phyloP scores from a whole-genome alignment of 30 jellyfish, hydroid and myxozoan genomes.

The Aurelia coerulea region DNA sequence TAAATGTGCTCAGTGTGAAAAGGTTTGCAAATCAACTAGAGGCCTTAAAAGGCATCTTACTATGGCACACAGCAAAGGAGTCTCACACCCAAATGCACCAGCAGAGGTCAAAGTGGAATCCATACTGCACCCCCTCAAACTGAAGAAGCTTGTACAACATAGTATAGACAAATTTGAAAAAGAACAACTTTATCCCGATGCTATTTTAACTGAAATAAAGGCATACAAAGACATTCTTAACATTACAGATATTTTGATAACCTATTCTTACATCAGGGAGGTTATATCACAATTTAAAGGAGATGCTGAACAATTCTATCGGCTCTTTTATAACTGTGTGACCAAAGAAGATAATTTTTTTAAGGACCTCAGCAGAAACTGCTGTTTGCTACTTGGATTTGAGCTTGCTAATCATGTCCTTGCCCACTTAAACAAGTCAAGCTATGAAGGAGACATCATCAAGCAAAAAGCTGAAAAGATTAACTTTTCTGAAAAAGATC shows the following conservation, averaged over 20 bases:
- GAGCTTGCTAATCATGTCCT: constrained; percentile 78
- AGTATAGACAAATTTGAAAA: neutral
- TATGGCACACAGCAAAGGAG: too few species aligned
- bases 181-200: too few species aligned
- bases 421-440: constrained; percentile 58
- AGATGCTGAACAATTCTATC: constrained; percentile 69
- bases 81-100: constrained; percentile 5
- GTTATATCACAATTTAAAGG: constrained; percentile 42
- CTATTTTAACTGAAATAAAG: too few species aligned
- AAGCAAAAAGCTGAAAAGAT: constrained; percentile 35
- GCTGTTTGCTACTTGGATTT: constrained; percentile 55
- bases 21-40: too few species aligned
- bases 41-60: too few species aligned
- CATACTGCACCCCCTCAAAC: constrained; percentile 28
- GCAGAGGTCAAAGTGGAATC: constrained; percentile 23
- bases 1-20: too few species aligned
- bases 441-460: constrained; percentile 43
- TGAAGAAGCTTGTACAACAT: neutral
- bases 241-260: too few species aligned
- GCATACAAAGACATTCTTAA: too few species aligned
- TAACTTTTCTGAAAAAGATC: constrained; percentile 42
- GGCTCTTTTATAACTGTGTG: neutral
- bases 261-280: neutral
- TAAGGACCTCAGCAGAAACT: constrained; percentile 33
- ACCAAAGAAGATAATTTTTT: constrained; percentile 27